These are phyloP conservation scores for Sander vitreus DNA, from an alignment of 2,113 vertebrate species.

Conservation along the genomic window DNA sequence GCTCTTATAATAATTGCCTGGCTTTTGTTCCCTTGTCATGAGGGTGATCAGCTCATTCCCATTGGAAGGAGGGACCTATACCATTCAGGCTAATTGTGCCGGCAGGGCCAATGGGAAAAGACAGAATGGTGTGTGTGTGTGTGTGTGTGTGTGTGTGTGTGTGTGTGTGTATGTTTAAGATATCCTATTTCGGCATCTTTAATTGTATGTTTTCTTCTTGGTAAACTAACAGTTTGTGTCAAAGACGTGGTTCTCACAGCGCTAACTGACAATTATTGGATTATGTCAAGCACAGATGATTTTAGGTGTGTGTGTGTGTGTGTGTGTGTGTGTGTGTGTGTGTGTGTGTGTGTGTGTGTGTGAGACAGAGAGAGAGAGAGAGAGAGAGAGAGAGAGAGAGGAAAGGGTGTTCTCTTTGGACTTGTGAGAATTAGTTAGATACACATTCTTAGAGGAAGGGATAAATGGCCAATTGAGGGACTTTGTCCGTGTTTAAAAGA, in stretches of 20 bases:
- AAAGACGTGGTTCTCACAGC: conserved; percentile 40
- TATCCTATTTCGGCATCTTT: conserved; percentile 53
- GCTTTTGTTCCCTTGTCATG: conserved; percentile 81
- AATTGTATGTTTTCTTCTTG: conserved; percentile 61
- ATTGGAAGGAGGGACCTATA: conserved; percentile 63
- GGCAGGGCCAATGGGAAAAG: conserved; percentile 55
- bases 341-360: neutral
- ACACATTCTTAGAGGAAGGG: conserved; percentile 70
- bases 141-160: conserved; percentile 25
- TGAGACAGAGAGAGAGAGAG: neutral
- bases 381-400: conserved; percentile 14
- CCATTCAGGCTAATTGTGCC: conserved; percentile 73
- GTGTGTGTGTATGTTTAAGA: conserved; percentile 28
- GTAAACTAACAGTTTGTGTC: conserved; percentile 64
- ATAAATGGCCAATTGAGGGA: conserved; percentile 75
- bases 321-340: conserved; percentile 2
- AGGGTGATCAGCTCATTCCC: conserved; percentile 76
- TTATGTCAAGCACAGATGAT: conserved; percentile 56
- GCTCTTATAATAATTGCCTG: conserved; percentile 79
- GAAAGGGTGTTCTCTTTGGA: conserved; percentile 67
- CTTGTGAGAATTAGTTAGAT: conserved; percentile 76
- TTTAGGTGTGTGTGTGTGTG: conserved; percentile 45
- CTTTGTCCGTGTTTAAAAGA: conserved; percentile 68
- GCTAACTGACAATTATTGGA: conserved; percentile 64
- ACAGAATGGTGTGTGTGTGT: conserved; percentile 15